phyloP scores from a whole-genome alignment of 2,888 invertebrate species.

The Pandemis corylana region DNA sequence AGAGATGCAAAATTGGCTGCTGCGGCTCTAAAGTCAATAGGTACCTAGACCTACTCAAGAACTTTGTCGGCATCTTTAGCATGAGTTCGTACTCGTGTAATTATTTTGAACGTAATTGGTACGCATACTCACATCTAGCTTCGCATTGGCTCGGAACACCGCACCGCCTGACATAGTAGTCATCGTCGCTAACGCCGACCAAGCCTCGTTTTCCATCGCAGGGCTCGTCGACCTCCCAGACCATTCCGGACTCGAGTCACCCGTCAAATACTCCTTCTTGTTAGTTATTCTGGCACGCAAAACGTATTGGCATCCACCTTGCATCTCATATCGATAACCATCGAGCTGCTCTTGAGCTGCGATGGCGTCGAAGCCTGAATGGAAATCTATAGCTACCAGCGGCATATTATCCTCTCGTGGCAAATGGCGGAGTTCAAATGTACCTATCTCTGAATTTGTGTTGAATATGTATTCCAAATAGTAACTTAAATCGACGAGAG shows the following conservation, averaged over 20 bases:
- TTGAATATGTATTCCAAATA: constrained; percentile 19
- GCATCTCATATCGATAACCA: not conserved
- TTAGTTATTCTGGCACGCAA: constrained; percentile 23
- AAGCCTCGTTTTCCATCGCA: not conserved
- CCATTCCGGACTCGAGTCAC: not conserved
- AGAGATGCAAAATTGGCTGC: too few species aligned
- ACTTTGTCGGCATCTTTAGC: too few species aligned
- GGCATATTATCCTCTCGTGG: not conserved
- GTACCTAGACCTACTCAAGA: too few species aligned
- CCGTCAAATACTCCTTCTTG: not conserved
- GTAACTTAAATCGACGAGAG: constrained; percentile 9
- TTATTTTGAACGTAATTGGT: too few species aligned
- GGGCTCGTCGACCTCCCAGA: not conserved
- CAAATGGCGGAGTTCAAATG: constrained; percentile 14
- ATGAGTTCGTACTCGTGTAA: too few species aligned
- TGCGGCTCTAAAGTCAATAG: too few species aligned
- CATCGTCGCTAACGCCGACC: not conserved
- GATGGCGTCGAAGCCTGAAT: constrained; percentile 21
- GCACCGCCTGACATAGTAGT: not conserved
- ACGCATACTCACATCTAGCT: constrained; percentile 29
- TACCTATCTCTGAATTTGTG: constrained; percentile 14
- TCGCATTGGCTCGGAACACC: constrained; percentile 22
- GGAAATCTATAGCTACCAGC: constrained; percentile 27
- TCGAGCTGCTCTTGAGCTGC: constrained; percentile 17
- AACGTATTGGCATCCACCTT: not conserved